Evolutionary conservation across 2,888 invertebrate genomes (phyloP).

Genomic region (Temnothorax ravouxi): DNA sequence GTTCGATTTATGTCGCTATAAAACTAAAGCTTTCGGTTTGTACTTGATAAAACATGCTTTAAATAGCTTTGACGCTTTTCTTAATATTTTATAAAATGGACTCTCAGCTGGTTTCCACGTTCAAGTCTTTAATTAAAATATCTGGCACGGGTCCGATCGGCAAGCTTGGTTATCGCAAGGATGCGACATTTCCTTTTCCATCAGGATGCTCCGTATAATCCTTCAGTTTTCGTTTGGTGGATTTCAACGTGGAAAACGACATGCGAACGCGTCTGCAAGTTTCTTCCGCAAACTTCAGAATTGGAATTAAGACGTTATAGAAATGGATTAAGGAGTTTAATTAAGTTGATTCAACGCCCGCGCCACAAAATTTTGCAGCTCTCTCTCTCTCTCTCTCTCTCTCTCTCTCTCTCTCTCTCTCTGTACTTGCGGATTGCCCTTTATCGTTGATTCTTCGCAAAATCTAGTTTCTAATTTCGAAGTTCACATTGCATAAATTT

Average conservation of each 20-base stretch:
- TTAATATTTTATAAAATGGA: slow-evolving; percentile 25
- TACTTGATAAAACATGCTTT: slow-evolving; percentile 5
- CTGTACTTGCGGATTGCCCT: slow-evolving; percentile 49
- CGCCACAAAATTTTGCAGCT: slow-evolving; percentile 65
- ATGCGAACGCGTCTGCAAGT: slow-evolving; percentile 70
- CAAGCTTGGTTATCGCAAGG: slow-evolving; percentile 49
- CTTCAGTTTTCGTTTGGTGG: slow-evolving; percentile 61
- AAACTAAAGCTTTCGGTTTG: not conserved
- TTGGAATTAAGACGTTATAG: slow-evolving; percentile 76
- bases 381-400: not conserved
- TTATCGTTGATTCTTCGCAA: slow-evolving; percentile 56
- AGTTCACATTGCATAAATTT: slow-evolving; percentile 47
- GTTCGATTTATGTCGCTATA: not conserved
- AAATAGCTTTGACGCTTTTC: not conserved
- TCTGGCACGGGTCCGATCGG: slow-evolving; percentile 26
- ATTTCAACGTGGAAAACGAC: slow-evolving; percentile 70
- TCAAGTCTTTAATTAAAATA: slow-evolving; percentile 42
- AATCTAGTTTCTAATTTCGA: slow-evolving; percentile 59
- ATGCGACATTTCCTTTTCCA: slow-evolving; percentile 71
- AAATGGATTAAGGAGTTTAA: slow-evolving; percentile 78
- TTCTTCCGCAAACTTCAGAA: slow-evolving; percentile 64
- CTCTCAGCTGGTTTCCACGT: not conserved
- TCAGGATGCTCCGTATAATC: slow-evolving; percentile 62
- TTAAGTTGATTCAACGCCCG: slow-evolving; percentile 76
- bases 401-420: not conserved